Base-by-base conservation (phyloP, 2,797 vertebrate genomes). In the Leuciscus waleckii region DNA sequence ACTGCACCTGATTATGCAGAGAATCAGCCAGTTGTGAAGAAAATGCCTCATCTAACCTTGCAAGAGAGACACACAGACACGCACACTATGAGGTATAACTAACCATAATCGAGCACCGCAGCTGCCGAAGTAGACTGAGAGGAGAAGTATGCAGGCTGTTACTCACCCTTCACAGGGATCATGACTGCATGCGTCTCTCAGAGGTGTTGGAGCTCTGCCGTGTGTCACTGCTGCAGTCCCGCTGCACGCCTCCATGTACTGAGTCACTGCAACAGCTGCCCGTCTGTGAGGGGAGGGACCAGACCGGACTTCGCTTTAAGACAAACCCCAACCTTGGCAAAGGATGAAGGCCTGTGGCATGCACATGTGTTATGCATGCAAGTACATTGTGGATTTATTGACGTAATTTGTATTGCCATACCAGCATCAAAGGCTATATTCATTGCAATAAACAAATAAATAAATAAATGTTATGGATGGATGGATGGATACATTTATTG, bases 211-310 rank as follows among this genome's bases (percentile, higher is more conserved):
- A 92, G 91, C 92, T 89, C 92, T 92, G 91, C 93, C 93, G 90
- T 94, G 92, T 83, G 94, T 93, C 92, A 93, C 94, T 93, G 94
- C 93, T 91, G 94, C 94, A 95, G 94, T 92, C 93, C 94, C 91
- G 65, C 94, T 94, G 92, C 92, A 93, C 92, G 94, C 92, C 92
- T 96, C 95, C 95, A 96, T 96, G 93, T 94, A 91, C 91, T 90
- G 93, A 91, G 90, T 92, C 93, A 92, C 94, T 92, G 93, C 94
- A 94, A 93, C 93, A 93, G 93, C 92, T 91, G 88, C 84, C 94
- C 92, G 92, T 92, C 88, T 90, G 85, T 68, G 73, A 49, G 46
- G 58, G 85, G 84, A 88, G 77, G 79, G 82, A 87, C 75, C 79
- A 86, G 70, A 90, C 67, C 26, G 49, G 77, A 81, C 81, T 86